phyloP scores from a whole-genome alignment of 2,797 vertebrate genomes.

The Aplochiton taeniatus region DNA sequence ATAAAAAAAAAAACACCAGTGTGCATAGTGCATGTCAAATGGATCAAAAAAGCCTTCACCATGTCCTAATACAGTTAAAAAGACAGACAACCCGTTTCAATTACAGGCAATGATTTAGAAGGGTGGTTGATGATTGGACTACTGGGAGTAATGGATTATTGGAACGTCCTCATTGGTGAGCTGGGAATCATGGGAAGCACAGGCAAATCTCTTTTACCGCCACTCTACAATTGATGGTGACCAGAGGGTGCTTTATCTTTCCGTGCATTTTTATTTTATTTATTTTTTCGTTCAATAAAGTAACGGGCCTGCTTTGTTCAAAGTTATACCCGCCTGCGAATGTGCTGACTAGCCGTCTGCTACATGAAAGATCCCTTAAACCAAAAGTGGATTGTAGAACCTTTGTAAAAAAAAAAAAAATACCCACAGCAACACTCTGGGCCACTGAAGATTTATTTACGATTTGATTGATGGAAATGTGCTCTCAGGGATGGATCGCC shows the following conservation, averaged over 20 bases:
- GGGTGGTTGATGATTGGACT: conserved; percentile 2
- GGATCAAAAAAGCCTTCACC: too few relatives aligned
- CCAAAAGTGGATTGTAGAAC: neutral
- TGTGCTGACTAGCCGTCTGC: neutral
- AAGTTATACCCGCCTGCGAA: neutral
- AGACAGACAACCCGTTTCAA: neutral
- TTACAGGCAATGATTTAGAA: neutral
- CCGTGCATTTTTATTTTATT: neutral
- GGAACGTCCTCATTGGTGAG: conserved; percentile 2
- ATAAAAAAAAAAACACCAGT: too few relatives aligned
- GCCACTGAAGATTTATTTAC: conserved; percentile 17
- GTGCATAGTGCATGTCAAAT: too few relatives aligned
- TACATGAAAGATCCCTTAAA: conserved; percentile 2
- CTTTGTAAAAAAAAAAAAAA: conserved; percentile 20
- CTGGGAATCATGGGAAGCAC: conserved; percentile 6
- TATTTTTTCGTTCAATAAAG: conserved; percentile 16
- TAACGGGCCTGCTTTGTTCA: conserved; percentile 15
- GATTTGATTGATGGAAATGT: conserved; percentile 34
- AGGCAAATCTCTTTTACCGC: conserved; percentile 17
- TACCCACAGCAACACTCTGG: conserved; percentile 7
- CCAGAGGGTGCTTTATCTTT: neutral
- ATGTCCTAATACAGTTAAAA: too few relatives aligned
- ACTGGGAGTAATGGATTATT: conserved; percentile 1
- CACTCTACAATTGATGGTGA: neutral
- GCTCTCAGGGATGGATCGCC: conserved; percentile 22